Evolutionary conservation across 2,797 vertebrate genomes (phyloP).

Genomic region (Bryconaethiops microstoma): DNA sequence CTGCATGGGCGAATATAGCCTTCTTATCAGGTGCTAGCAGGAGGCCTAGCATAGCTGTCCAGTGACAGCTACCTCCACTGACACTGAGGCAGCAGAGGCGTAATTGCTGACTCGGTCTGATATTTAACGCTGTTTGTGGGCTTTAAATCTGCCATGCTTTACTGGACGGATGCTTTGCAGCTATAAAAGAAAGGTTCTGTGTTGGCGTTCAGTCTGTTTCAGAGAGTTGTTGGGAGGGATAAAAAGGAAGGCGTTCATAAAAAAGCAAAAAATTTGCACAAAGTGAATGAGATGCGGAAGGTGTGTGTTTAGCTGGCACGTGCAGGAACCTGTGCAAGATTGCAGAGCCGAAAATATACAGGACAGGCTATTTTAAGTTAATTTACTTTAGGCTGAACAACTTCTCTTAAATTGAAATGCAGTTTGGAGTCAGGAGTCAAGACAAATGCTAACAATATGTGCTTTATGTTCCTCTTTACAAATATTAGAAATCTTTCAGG

Average conservation of each 20-base stretch:
- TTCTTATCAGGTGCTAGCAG: conserved; percentile 47
- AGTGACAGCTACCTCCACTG: conserved; percentile 27
- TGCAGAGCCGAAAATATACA: neutral
- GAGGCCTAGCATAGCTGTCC: conserved; percentile 8
- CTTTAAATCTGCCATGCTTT: conserved; percentile 20
- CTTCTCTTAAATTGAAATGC: neutral
- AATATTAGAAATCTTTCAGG: neutral
- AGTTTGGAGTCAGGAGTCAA: neutral
- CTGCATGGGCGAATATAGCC: conserved; percentile 11
- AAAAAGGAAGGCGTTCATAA: neutral
- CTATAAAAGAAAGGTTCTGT: neutral
- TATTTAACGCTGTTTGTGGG: conserved; percentile 24
- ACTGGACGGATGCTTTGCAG: conserved; percentile 23
- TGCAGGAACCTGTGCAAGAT: neutral
- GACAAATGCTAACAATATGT: neutral
- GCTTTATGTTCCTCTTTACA: neutral
- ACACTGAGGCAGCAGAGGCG: conserved; percentile 22
- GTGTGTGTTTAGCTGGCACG: conserved; percentile 2
- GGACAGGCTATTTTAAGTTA: neutral
- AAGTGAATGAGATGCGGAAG: too few species aligned
- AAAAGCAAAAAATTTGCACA: conserved; percentile 32
- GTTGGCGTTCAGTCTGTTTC: neutral
- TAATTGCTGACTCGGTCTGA: conserved; percentile 13
- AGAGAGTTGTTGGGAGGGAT: neutral
- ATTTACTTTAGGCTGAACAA: neutral